These are phyloP conservation scores for Muschampia staudingeri DNA, from an alignment of 2,888 invertebrate genomes.

Conservation along the genomic window DNA sequence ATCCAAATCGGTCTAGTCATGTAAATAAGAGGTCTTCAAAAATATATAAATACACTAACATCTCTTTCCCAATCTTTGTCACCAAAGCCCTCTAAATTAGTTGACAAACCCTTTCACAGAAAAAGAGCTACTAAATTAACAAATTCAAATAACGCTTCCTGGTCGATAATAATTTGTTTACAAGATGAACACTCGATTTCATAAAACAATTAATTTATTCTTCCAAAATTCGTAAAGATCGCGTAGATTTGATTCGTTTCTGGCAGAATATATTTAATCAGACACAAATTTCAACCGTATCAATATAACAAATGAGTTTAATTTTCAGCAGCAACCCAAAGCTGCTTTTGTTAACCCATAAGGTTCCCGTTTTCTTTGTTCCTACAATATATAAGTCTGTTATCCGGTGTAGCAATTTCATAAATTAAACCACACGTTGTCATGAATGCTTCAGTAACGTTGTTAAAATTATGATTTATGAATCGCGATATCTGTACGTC, in stretches of 20 bases:
- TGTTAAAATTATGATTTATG: constrained; percentile 71
- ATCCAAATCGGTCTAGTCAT: too few relatives aligned
- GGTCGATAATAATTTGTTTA: constrained; percentile 41
- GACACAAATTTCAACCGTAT: constrained; percentile 73
- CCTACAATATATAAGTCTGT: constrained; percentile 64
- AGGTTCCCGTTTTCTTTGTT: constrained; percentile 58
- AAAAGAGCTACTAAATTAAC: not conserved
- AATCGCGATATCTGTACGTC: constrained; percentile 14
- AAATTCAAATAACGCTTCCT: constrained; percentile 26
- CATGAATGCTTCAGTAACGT: constrained; percentile 63
- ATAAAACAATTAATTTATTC: constrained; percentile 56
- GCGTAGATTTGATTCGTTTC: not conserved
- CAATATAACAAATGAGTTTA: constrained; percentile 74
- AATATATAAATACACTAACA: too few relatives aligned
- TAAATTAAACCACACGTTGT: constrained; percentile 78
- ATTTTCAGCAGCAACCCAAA: constrained; percentile 72
- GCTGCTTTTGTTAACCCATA: constrained; percentile 53
- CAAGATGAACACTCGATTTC: constrained; percentile 42
- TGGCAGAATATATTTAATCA: not conserved
- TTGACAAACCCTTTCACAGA: not conserved
- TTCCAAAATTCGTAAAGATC: constrained; percentile 17
- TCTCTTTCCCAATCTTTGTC: too few relatives aligned
- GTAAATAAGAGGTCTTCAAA: too few relatives aligned
- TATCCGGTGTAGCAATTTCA: constrained; percentile 78
- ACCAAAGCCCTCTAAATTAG: not conserved